Conservation (phyloP, 2,888 invertebrate genomes). For the Trimorus sp. region DNA sequence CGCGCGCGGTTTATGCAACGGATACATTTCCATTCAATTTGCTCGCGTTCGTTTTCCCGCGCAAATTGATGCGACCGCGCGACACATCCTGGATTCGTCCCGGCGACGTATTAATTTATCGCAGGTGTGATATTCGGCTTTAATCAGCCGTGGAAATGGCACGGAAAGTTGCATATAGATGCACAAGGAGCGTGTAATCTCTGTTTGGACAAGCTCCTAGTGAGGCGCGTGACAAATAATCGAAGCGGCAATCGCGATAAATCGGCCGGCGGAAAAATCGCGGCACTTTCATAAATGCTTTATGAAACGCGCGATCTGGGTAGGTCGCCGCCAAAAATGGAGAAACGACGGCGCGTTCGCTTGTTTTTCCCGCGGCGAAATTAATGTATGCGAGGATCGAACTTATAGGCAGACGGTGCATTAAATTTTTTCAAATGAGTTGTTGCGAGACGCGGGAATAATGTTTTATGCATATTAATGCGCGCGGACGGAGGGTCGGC, state of each 20-base stretch:
- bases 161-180: slow-evolving; percentile 21
- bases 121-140: slow-evolving; percentile 19
- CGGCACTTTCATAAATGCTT: slow-evolving; percentile 15
- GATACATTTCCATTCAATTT: slow-evolving; percentile 55
- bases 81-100: slow-evolving; percentile 26
- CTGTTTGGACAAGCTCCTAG: neutral
- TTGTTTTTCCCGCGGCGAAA: slow-evolving; percentile 8
- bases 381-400: slow-evolving; percentile 3
- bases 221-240: neutral
- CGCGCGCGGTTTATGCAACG: slow-evolving; percentile 41
- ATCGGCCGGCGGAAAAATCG: too few relatives aligned
- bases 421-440: too few relatives aligned
- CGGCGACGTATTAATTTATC: slow-evolving; percentile 33
- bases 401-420: too few relatives aligned
- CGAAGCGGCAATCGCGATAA: neutral
- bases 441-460: too few relatives aligned
- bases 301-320: slow-evolving; percentile 10
- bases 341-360: too few relatives aligned
- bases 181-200: slow-evolving; percentile 1
- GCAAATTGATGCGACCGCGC: slow-evolving; percentile 39
- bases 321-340: slow-evolving; percentile 13
- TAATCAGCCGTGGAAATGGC: slow-evolving; percentile 24
- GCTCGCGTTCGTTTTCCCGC: slow-evolving; percentile 38
- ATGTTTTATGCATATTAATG: too few relatives aligned
- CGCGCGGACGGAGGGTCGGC: too few relatives aligned